These are phyloP conservation scores for Limonius californicus DNA, from an alignment of 1,140 invertebrate genomes.

Conservation along the genomic window DNA sequence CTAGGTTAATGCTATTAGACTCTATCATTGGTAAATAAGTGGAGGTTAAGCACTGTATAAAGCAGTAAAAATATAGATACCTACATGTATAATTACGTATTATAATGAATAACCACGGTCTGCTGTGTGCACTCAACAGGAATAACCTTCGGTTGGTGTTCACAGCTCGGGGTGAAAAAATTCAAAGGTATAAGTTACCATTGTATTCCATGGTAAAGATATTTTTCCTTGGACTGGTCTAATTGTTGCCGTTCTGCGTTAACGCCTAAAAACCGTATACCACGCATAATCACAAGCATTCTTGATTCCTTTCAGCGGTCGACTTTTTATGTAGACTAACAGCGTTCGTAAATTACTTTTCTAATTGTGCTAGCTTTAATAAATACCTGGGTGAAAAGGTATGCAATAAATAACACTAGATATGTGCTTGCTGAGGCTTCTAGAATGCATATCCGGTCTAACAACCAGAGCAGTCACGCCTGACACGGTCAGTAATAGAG, in stretches of 20 bases:
- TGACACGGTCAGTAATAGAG: conserved; percentile 43
- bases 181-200: background rate
- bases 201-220: too few relatives aligned
- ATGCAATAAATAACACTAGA: conserved; percentile 7
- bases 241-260: too few relatives aligned
- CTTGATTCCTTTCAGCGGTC: background rate
- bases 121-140: conserved; percentile 13
- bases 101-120: conserved; percentile 8
- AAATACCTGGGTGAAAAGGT: background rate
- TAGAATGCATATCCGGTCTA: conserved; percentile 43
- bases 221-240: too few relatives aligned
- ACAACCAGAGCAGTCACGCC: conserved; percentile 42
- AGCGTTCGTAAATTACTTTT: background rate
- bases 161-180: background rate
- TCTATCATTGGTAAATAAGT: background rate
- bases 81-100: conserved; percentile 9
- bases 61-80: conserved; percentile 1
- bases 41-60: conserved; percentile 11
- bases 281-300: background rate
- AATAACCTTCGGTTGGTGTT: conserved; percentile 11
- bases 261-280: background rate
- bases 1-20: background rate
- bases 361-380: background rate
- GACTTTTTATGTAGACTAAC: conserved; percentile 2
- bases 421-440: conserved; percentile 17